Percentiles rank a stretch among this genome's conserved stretches.
phyloP scores from a whole-genome alignment of 2,797 vertebrate species.

The Parambassis ranga region DNA sequence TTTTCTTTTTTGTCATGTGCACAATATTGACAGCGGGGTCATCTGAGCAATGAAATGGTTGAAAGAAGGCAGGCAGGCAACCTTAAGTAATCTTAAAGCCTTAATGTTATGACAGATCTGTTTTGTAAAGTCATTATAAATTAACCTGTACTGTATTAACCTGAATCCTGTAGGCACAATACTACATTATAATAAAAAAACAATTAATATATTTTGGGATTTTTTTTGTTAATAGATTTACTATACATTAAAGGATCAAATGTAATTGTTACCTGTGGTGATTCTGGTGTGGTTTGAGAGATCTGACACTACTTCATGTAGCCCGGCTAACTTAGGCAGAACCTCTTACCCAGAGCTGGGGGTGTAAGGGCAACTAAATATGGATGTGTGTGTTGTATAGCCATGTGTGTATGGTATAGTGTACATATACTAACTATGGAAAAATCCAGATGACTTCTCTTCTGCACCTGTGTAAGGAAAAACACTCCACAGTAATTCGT shows the following conservation, averaged over 20 bases:
- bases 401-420: background rate
- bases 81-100: too few species aligned
- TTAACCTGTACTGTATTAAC: too few species aligned
- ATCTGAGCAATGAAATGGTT: too few species aligned
- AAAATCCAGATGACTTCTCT: constrained; percentile 8
- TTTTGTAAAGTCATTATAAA: too few species aligned
- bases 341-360: background rate
- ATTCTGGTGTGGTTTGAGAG: constrained; percentile 30
- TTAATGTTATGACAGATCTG: too few species aligned
- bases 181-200: too few species aligned
- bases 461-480: constrained; percentile 60
- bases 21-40: too few species aligned
- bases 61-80: too few species aligned
- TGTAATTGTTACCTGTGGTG: constrained; percentile 11
- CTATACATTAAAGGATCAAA: constrained; percentile 24
- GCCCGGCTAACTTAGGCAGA: constrained; percentile 1
- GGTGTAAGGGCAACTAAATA: background rate
- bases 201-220: too few species aligned
- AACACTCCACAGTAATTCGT: constrained; percentile 48
- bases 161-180: too few species aligned
- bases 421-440: background rate
- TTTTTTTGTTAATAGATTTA: too few species aligned
- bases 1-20: too few species aligned
- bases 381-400: background rate
- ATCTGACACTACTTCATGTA: background rate